Evolutionary conservation across 2,113 vertebrate species (phyloP).

Genomic region (Brachyhypopomus gauderio): DNA sequence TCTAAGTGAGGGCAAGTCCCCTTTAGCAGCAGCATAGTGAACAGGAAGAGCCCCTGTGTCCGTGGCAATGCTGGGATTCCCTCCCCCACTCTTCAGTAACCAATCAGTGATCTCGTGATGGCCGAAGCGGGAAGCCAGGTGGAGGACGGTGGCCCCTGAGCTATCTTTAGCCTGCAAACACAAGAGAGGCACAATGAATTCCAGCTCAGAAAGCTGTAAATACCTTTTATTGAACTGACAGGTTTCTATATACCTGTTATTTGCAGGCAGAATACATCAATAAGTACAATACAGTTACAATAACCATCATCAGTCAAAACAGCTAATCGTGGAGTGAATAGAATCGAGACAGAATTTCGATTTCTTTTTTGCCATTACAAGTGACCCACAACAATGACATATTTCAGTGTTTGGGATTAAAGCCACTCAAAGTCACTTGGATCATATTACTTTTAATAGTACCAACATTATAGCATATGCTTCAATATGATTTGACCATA

Average conservation of each 20-base stretch:
- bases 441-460: too few relatives aligned
- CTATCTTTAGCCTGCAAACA: slow-evolving; percentile 85
- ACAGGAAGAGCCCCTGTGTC: slow-evolving; percentile 89
- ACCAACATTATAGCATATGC: too few relatives aligned
- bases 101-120: slow-evolving; percentile 91
- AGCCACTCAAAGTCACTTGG: too few relatives aligned
- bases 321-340: too few relatives aligned
- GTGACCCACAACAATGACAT: too few relatives aligned
- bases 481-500: too few relatives aligned
- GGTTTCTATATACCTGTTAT: background rate
- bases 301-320: too few relatives aligned
- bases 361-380: too few relatives aligned
- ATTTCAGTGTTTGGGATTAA: too few relatives aligned
- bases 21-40: slow-evolving; percentile 97
- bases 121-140: slow-evolving; percentile 94
- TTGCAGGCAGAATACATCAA: background rate
- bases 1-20: slow-evolving; percentile 88
- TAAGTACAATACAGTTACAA: too few relatives aligned
- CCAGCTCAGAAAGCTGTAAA: background rate
- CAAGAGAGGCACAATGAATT: slow-evolving; percentile 35
- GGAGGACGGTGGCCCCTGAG: slow-evolving; percentile 92
- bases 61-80: slow-evolving; percentile 81
- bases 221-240: background rate
- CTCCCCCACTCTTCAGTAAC: slow-evolving; percentile 85
- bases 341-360: too few relatives aligned